Conservation (phyloP, 2,113 vertebrate species). For the Acanthisitta chloris region DNA sequence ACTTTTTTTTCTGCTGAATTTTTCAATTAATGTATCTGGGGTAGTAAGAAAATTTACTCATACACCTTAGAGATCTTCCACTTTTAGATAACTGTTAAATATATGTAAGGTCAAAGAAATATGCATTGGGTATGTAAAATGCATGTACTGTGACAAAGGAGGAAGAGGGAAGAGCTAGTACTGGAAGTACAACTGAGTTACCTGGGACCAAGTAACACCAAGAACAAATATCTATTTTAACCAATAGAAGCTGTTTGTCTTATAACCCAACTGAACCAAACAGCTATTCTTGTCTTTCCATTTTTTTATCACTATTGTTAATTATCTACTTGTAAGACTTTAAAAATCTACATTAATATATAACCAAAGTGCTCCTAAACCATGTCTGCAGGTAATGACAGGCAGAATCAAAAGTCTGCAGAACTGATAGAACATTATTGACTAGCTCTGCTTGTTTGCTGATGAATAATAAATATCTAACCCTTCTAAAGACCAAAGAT, state of each 20-base stretch:
- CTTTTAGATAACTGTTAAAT: not conserved
- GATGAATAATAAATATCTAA: not conserved
- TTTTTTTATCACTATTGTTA: not conserved
- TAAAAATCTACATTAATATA: not conserved
- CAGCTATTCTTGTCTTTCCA: not conserved
- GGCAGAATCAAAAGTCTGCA: not conserved
- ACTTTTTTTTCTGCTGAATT: not conserved
- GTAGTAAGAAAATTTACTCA: not conserved
- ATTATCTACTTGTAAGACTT: not conserved
- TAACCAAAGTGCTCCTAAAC: not conserved
- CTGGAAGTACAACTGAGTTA: not conserved
- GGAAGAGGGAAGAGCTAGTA: not conserved
- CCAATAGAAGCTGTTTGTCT: not conserved
- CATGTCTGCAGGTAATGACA: not conserved
- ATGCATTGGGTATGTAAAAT: fast-evolving
- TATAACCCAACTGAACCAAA: not conserved
- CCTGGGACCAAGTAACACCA: not conserved
- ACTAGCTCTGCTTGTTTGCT: not conserved
- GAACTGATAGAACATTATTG: not conserved
- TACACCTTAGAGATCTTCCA: not conserved
- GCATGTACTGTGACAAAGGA: not conserved
- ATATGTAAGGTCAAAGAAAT: not conserved
- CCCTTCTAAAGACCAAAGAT: not conserved
- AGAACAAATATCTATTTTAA: not conserved
- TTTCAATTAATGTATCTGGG: not conserved